Base-by-base conservation (phyloP, 1,140 invertebrate genomes). In the Hyles vespertilio region DNA sequence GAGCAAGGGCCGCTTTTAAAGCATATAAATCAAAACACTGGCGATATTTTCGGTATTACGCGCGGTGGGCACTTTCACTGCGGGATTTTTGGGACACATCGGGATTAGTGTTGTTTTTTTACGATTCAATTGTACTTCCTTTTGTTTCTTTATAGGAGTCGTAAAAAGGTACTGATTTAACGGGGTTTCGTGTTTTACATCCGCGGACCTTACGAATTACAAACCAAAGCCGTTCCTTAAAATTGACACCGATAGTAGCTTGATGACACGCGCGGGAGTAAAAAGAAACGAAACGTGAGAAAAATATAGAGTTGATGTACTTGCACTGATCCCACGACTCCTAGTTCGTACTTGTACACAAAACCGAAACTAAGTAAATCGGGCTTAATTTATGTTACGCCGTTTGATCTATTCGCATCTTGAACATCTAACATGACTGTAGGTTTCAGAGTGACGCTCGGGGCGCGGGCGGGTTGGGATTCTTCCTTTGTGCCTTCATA, bases 21-120 rank as follows among this genome's bases (percentile, higher is more conserved):
- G 74, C 65, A 73, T 79, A 86, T 88, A 88, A 88, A 87, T 87
- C 84, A 87, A 78, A 83, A 78, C 74, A 80, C 72, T 76, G 72
- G 73, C 75, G 77, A 87, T 87, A 86, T 86, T 87, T 81, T 84
- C 77, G 61, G 77, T 63, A 75, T 67, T 79, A 67, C 72, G 73
- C 65, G 57, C 70, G 68, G 66, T 71, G 69, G 71, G 72, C 77
- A 79, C 77, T 81, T 80, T 82, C 74, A 63, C 69, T 68, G 52
- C 62, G 69, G 72, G 74, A 78, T 84, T 86, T 84, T 83, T 82
- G 79, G 72, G 77, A 82, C 81, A 79, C 75, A 74, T 79, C 71
- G 56, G 76, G 79, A 82, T 88, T 84, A 87, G 78, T 79, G 77
- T 81, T 84, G 81, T 83, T 81, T 22, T 22, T 84, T 87, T 84